Conservation (phyloP, 2,888 invertebrate genomes). For the Exephanes ischioxanthus region DNA sequence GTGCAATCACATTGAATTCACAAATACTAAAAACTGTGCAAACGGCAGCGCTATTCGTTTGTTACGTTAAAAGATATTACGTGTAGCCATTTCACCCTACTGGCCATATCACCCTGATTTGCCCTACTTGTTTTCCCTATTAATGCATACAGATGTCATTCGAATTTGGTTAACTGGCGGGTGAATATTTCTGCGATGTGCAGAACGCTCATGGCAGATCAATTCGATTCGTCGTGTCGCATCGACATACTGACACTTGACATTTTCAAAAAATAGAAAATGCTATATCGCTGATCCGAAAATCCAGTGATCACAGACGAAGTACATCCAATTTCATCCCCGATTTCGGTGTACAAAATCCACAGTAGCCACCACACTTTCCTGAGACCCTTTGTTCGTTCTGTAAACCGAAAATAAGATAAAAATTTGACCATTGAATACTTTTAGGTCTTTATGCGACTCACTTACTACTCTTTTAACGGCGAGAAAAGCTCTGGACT, state of each 20-base stretch:
- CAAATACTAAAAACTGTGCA: no score
- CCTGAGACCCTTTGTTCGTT: slow-evolving; percentile 87
- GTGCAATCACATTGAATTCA: no score
- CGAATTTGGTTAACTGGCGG: neutral
- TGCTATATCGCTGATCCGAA: neutral
- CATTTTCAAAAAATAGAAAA: neutral
- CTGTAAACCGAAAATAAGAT: slow-evolving; percentile 81
- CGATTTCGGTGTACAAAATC: slow-evolving; percentile 86
- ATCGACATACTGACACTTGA: neutral
- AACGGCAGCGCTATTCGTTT: no score
- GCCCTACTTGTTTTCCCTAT: neutral
- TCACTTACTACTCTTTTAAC: slow-evolving; percentile 85
- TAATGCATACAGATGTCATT: neutral
- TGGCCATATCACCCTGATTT: no score
- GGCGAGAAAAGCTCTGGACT: slow-evolving; percentile 82
- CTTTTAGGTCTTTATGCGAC: neutral
- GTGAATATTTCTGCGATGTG: neutral
- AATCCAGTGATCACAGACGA: slow-evolving; percentile 73
- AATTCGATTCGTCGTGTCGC: neutral
- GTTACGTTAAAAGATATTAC: no score
- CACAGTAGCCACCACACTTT: slow-evolving; percentile 91
- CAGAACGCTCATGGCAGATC: neutral
- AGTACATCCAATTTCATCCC: slow-evolving; percentile 81
- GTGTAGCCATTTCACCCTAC: no score
- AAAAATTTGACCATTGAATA: slow-evolving; percentile 10